Evolutionary conservation across 2,797 vertebrate genomes (phyloP).

Genomic region (Acrossocheilus wenchowensis): DNA sequence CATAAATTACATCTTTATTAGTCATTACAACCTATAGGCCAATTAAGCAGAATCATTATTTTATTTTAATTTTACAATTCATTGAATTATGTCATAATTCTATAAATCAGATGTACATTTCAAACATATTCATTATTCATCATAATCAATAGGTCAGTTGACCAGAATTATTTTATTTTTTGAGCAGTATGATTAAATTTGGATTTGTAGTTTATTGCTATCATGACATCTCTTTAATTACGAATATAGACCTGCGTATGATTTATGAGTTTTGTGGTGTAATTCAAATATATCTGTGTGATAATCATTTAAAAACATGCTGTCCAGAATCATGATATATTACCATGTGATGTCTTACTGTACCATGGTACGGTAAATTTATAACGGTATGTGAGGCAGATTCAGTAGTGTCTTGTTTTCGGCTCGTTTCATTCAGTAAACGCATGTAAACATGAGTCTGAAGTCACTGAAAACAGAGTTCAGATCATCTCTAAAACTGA

Average conservation of each 20-base stretch:
- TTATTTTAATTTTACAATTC: too few species aligned
- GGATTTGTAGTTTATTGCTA: background rate
- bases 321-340: too few species aligned
- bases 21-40: background rate
- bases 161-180: background rate
- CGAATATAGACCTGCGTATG: background rate
- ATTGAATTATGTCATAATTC: background rate
- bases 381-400: background rate
- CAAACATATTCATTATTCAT: background rate
- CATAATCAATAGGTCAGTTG: background rate
- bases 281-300: background rate
- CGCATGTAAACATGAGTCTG: background rate
- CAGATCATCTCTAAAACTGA: background rate
- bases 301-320: background rate
- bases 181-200: background rate
- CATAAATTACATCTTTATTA: background rate
- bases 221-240: background rate
- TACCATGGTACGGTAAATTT: background rate
- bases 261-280: background rate
- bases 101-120: background rate
- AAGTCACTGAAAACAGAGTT: constrained; percentile 23
- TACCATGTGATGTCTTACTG: too few species aligned
- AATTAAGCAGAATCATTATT: background rate
- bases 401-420: background rate
- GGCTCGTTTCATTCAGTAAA: background rate